phyloP scores from a whole-genome alignment of 2,113 vertebrate species.

The Myiozetetes cayanensis region DNA sequence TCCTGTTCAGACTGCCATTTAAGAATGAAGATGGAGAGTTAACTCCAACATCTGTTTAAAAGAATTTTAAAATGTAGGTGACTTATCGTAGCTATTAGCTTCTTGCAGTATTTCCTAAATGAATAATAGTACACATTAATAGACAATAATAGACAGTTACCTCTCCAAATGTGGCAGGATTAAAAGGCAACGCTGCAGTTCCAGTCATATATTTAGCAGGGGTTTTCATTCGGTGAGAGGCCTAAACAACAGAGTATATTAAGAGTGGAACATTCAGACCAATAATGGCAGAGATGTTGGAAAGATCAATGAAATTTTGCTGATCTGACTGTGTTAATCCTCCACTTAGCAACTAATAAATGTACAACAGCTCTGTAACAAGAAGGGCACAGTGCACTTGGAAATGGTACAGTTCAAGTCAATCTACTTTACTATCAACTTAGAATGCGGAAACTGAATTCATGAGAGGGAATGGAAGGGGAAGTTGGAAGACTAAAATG shows the following conservation, averaged over 20 bases:
- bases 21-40: not conserved
- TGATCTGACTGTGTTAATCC: not conserved
- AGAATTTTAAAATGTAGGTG: not conserved
- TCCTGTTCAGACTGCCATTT: not conserved
- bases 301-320: constrained; percentile 12
- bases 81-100: not conserved
- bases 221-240: constrained; percentile 92
- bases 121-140: not conserved
- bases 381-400: not conserved
- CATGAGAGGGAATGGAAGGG: not conserved
- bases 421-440: not conserved
- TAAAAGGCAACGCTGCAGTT: constrained; percentile 89
- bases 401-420: not conserved
- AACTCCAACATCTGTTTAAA: not conserved
- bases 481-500: not conserved
- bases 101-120: not conserved
- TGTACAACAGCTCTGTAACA: not conserved
- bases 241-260: constrained; percentile 74
- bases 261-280: not conserved
- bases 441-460: not conserved
- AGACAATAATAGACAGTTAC: constrained; percentile 63
- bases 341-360: constrained; percentile 8
- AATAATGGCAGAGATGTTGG: not conserved
- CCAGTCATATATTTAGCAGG: constrained; percentile 91
- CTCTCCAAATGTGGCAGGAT: constrained; percentile 94